Percentiles rank a stretch among this genome's conserved stretches.
Evolutionary conservation across 2,797 vertebrate species (phyloP).

Genomic region (Euthynnus affinis): DNA sequence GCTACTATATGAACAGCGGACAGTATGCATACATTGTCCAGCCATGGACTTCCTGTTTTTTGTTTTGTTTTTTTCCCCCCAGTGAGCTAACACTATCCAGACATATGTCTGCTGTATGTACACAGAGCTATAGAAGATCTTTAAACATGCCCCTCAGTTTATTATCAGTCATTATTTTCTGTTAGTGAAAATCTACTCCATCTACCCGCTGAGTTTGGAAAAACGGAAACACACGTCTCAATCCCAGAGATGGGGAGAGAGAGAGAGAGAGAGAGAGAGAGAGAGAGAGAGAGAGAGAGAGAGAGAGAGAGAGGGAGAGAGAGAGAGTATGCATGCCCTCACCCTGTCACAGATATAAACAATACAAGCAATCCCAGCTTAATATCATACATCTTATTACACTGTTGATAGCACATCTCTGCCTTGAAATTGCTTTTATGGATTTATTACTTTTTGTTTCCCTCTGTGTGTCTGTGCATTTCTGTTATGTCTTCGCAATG

Average conservation of each 20-base stretch:
- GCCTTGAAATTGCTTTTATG: constrained; percentile 59
- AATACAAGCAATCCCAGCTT: constrained; percentile 70
- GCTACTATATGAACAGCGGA: constrained; percentile 2
- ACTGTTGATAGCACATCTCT: constrained; percentile 51
- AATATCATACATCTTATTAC: constrained; percentile 76
- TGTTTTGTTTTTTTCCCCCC: constrained; percentile 9
- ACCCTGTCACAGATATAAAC: constrained; percentile 47
- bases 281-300: constrained; percentile 24
- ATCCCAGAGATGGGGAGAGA: constrained; percentile 27
- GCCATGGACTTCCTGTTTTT: constrained; percentile 50
- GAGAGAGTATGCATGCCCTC: constrained; percentile 34
- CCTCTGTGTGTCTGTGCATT: constrained; percentile 42
- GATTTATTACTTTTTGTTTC: constrained; percentile 67
- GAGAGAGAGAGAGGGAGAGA: constrained; percentile 24
- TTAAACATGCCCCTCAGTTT: constrained; percentile 46
- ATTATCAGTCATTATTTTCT: constrained; percentile 56
- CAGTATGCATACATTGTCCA: constrained; percentile 28
- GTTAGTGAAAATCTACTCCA: constrained; percentile 36
- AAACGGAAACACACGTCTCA: constrained; percentile 34
- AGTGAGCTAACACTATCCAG: constrained; percentile 58
- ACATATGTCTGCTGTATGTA: constrained; percentile 55
- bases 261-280: constrained; percentile 27
- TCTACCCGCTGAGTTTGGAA: constrained; percentile 41
- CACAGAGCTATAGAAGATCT: constrained; percentile 35
- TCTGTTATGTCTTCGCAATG: constrained; percentile 41